These are phyloP conservation scores for Laspeyria flexula DNA, from an alignment of 2,888 invertebrate species.

Conservation along the genomic window DNA sequence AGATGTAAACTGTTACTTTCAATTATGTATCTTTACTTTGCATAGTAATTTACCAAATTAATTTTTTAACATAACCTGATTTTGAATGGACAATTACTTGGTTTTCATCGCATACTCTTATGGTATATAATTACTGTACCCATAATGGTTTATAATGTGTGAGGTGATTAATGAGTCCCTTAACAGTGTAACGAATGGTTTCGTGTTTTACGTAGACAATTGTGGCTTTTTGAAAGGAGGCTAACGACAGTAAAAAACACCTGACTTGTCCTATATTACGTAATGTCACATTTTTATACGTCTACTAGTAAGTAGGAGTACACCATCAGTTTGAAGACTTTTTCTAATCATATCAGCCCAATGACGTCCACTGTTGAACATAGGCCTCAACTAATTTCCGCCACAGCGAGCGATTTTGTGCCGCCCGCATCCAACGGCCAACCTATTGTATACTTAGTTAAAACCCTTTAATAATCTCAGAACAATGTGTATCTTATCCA, in stretches of 20 bases:
- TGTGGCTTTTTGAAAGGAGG: slow-evolving; percentile 11
- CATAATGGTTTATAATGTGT: slow-evolving; percentile 16
- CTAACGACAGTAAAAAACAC: slow-evolving; percentile 9
- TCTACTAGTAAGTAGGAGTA: neutral
- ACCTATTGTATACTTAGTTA: no score
- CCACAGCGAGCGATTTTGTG: no score
- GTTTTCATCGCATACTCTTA: slow-evolving; percentile 2
- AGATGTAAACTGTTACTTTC: slow-evolving; percentile 14
- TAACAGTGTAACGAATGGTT: slow-evolving; percentile 3
- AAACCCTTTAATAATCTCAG: no score
- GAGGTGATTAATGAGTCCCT: slow-evolving; percentile 7
- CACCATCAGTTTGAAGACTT: no score
- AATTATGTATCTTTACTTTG: neutral
- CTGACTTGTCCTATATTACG: neutral
- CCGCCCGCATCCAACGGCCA: no score
- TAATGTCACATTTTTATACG: no score
- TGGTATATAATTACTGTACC: slow-evolving; percentile 2
- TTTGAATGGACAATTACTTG: slow-evolving; percentile 7
- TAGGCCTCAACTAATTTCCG: no score
- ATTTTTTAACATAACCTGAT: slow-evolving; percentile 12
- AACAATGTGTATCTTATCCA: no score
- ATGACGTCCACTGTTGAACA: no score
- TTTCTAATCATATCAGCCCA: no score
- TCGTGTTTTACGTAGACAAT: slow-evolving; percentile 11
- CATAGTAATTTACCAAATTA: slow-evolving; percentile 7